Conservation (phyloP, 2,888 invertebrate species). For the Apamea sordens region DNA sequence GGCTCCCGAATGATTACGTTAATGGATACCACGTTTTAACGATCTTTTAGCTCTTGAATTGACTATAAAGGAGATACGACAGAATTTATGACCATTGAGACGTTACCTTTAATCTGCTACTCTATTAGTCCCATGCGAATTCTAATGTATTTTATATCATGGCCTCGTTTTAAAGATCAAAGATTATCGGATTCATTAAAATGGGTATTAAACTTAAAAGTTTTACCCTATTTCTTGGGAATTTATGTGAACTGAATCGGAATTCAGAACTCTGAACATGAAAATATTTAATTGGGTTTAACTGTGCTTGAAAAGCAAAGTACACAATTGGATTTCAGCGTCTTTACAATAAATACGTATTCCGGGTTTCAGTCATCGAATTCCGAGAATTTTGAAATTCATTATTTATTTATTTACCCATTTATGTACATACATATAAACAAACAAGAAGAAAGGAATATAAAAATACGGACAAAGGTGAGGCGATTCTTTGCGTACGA, state of each 20-base stretch:
- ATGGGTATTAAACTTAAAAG: slow-evolving; percentile 32
- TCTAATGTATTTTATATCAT: slow-evolving; percentile 60
- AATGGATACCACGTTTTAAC: slow-evolving; percentile 86
- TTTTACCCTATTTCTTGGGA: slow-evolving; percentile 37
- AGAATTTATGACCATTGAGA: slow-evolving; percentile 85
- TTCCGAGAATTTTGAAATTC: slow-evolving; percentile 3
- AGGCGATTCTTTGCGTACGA: not conserved
- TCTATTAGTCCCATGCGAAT: slow-evolving; percentile 78
- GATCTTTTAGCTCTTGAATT: slow-evolving; percentile 85
- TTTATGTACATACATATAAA: too few relatives aligned
- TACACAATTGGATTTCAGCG: slow-evolving; percentile 19
- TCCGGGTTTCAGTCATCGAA: not conserved
- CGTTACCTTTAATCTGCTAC: slow-evolving; percentile 73
- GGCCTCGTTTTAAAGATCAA: slow-evolving; percentile 54
- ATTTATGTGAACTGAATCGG: slow-evolving; percentile 6
- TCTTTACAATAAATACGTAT: not conserved
- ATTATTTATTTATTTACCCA: too few relatives aligned
- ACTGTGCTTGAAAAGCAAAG: slow-evolving; percentile 12
- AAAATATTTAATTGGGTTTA: slow-evolving; percentile 36
- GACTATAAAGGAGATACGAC: slow-evolving; percentile 87
- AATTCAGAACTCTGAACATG: slow-evolving; percentile 35
- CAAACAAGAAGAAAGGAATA: too few relatives aligned
- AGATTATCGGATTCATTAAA: slow-evolving; percentile 55
- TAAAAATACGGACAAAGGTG: too few relatives aligned
- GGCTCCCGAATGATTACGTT: slow-evolving; percentile 86